Conservation (phyloP, 2,888 invertebrate species). For the Lottia gigantea region DNA sequence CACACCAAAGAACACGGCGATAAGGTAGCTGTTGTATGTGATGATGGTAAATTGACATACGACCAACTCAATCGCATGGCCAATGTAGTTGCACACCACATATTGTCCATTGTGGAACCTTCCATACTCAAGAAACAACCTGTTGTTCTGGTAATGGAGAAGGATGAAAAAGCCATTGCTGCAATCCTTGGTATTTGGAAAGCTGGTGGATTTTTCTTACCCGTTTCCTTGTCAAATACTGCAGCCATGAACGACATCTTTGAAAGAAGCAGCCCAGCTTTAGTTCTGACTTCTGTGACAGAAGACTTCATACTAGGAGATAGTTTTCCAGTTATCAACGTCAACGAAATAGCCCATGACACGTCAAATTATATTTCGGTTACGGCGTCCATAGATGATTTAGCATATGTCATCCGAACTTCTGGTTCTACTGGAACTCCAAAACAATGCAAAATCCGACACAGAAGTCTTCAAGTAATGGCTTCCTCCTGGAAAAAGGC, state of each 20-base stretch:
- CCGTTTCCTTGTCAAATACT: slow-evolving; percentile 3
- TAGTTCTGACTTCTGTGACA: background rate
- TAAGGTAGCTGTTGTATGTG: background rate
- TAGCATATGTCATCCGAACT: slow-evolving; percentile 20
- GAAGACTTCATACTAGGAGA: background rate
- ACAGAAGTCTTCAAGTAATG: slow-evolving; percentile 12
- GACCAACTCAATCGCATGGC: background rate
- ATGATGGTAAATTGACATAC: background rate
- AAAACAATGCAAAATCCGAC: slow-evolving; percentile 11
- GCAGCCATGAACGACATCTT: background rate
- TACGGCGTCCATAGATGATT: background rate
- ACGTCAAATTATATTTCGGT: background rate
- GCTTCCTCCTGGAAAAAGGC: slow-evolving; percentile 13
- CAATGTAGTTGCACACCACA: background rate
- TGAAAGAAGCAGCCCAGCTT: background rate
- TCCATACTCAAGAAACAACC: background rate
- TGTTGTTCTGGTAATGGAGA: slow-evolving; percentile 1
- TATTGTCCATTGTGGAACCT: background rate
- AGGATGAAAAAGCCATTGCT: slow-evolving; percentile 9
- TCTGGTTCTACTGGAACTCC: slow-evolving; percentile 23
- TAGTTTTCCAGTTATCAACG: background rate
- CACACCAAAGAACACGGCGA: background rate
- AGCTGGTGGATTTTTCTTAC: slow-evolving; percentile 20
- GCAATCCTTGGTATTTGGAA: slow-evolving; percentile 21
- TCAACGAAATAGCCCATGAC: background rate